These are phyloP conservation scores for Gouania willdenowi DNA, from an alignment of 2,797 vertebrate genomes.

Conservation along the genomic window DNA sequence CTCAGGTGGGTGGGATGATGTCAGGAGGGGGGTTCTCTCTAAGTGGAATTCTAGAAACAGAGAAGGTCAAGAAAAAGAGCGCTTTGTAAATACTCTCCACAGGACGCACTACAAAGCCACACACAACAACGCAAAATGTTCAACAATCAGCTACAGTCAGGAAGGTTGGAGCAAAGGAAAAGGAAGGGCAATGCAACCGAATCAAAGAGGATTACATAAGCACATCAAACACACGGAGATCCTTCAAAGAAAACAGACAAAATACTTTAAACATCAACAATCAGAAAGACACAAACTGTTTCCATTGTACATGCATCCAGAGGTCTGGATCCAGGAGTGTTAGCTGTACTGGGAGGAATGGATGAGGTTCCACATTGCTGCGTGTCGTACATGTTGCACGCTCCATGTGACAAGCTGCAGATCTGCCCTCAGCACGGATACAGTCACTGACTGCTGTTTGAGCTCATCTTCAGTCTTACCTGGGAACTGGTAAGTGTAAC, in stretches of 20 bases:
- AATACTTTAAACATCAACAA: slow-evolving; percentile 10
- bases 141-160: slow-evolving; percentile 20
- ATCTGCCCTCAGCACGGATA: background rate
- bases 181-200: slow-evolving; percentile 27
- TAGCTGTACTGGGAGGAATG: background rate
- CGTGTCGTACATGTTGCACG: slow-evolving; percentile 8
- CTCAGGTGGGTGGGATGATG: slow-evolving; percentile 92
- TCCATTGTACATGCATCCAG: slow-evolving; percentile 5
- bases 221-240: slow-evolving; percentile 44
- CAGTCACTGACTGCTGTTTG: too few species aligned
- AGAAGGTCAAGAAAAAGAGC: slow-evolving; percentile 80
- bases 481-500: slow-evolving; percentile 93
- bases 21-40: slow-evolving; percentile 97
- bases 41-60: slow-evolving; percentile 95
- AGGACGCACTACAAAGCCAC: slow-evolving; percentile 29
- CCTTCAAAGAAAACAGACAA: slow-evolving; percentile 11
- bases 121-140: slow-evolving; percentile 3
- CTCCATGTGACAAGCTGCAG: slow-evolving; percentile 2
- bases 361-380: background rate
- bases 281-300: background rate
- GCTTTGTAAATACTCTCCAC: slow-evolving; percentile 69
- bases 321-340: background rate
- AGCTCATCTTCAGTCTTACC: slow-evolving; percentile 64
- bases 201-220: slow-evolving; percentile 42
- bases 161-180: slow-evolving; percentile 36